phyloP scores from a whole-genome alignment of 2,888 invertebrate species.

The Lottia scabra region DNA sequence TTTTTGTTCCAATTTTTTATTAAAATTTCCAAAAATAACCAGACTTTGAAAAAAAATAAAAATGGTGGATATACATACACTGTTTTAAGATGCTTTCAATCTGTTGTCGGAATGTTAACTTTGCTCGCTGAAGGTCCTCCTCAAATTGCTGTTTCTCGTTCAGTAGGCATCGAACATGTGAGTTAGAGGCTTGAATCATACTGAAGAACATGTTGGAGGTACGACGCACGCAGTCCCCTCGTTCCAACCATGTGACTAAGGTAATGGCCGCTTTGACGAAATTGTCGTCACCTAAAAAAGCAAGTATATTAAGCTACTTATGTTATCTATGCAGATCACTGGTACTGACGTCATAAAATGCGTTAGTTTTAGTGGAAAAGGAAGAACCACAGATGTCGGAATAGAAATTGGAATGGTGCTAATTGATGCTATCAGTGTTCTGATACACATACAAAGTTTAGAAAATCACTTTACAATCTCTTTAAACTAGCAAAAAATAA shows the following conservation, averaged over 20 bases:
- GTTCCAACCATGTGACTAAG: conserved; percentile 90
- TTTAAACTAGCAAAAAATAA: no score
- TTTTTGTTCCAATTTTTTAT: no score
- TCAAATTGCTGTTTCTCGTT: conserved; percentile 88
- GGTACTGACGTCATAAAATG: no score
- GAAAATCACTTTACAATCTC: no score
- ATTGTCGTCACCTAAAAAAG: conserved; percentile 82
- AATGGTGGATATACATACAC: conserved; percentile 80
- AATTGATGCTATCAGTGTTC: no score
- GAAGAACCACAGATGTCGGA: no score
- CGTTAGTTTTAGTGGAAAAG: no score
- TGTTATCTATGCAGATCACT: no score
- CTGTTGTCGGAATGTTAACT: conserved; percentile 84
- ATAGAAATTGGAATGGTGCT: no score
- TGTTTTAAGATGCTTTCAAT: conserved; percentile 89
- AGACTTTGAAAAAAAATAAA: not conserved
- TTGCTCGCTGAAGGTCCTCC: conserved; percentile 87
- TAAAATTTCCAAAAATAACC: no score
- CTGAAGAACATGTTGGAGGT: conserved; percentile 93
- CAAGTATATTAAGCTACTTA: no score
- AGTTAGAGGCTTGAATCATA: conserved; percentile 92
- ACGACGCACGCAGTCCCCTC: conserved; percentile 92
- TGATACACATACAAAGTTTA: no score
- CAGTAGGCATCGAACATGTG: conserved; percentile 87
- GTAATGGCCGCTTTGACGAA: conserved; percentile 88